Evolutionary conservation across 2,113 vertebrate genomes (phyloP).

Genomic region (Etheostoma cragini): DNA sequence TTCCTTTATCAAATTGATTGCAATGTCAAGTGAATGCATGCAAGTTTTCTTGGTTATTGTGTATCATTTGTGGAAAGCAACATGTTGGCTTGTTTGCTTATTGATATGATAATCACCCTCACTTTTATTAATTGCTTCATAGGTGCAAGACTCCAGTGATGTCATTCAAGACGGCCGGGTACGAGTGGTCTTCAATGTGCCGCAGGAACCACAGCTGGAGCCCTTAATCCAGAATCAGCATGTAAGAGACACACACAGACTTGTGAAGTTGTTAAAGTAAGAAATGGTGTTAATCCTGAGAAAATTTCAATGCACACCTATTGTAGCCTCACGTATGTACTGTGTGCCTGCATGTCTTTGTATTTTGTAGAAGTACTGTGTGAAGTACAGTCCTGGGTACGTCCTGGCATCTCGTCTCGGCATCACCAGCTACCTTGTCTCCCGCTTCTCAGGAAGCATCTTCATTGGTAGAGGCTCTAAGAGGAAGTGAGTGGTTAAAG

Average conservation of each 20-base stretch:
- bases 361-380: constrained; percentile 92
- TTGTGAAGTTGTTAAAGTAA: neutral
- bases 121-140: neutral
- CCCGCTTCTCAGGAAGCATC: constrained; percentile 98
- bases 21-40: neutral
- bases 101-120: neutral
- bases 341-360: neutral
- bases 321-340: neutral
- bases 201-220: constrained; percentile 94
- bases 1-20: neutral
- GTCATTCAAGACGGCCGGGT: constrained; percentile 94
- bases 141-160: constrained; percentile 95
- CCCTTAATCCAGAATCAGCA: constrained; percentile 97
- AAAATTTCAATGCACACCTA: fast-evolving
- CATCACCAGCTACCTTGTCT: constrained; percentile 96
- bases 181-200: constrained; percentile 94
- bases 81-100: no score
- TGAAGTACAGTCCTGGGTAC: constrained; percentile 97
- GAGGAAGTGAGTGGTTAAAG: constrained; percentile 88
- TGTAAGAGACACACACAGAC: constrained; percentile 83
- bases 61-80: neutral
- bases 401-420: constrained; percentile 95
- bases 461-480: constrained; percentile 97
- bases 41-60: neutral
- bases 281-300: neutral